Evolutionary conservation across 2,797 vertebrate species (phyloP), one percentile per base, ranked within the genome.

Genomic region (Vespertilio murinus): DNA sequence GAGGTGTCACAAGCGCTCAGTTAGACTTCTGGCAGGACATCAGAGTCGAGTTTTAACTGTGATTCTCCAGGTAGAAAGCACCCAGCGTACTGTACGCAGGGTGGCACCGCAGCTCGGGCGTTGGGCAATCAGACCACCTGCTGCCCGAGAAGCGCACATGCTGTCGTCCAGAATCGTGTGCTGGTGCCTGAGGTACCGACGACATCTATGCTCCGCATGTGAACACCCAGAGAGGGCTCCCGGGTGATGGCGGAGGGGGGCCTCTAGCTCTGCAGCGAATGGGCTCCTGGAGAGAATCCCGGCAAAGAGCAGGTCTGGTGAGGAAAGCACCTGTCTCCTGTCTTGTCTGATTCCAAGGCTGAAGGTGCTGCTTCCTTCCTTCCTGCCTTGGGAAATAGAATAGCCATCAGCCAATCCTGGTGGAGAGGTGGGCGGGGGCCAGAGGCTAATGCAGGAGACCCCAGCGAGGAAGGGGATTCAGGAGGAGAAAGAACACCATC

Each of bases 101-200:
- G 14, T 25, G 10, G 74, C 13, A 3, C n/a, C 30, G n/a, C 4
- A 18, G 25, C 49, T 20, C 6, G 8, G 42, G 56, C 49, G 14
- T 6, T 47, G 61, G 12, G 22, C 5, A 4, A 12, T 42, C 14
- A 22, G 33, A 22, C 65, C 8, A 7, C 0, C 10, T 33, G 3
- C 2, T 8, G 2, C 22, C 45, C 35, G 20, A 64, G 14, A 33
- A 33, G 33, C 30, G 6, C 40, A 12, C 54, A 52, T 2, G 28
- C 56, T 9, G 1, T 16, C 16, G 7, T 6, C 20, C 10, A 18
- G 11, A 28, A 10, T 20, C 4, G 6, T 0, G 18, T 5, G 4
- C 22, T 45, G 13, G 12, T 4, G 8, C 54, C 65, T 22, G 10
- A 52, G 17, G 49, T 49, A 4, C 40, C 30, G 30, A 10, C 5